Conservation (phyloP, 2,113 vertebrate species). For the Uria lomvia region DNA sequence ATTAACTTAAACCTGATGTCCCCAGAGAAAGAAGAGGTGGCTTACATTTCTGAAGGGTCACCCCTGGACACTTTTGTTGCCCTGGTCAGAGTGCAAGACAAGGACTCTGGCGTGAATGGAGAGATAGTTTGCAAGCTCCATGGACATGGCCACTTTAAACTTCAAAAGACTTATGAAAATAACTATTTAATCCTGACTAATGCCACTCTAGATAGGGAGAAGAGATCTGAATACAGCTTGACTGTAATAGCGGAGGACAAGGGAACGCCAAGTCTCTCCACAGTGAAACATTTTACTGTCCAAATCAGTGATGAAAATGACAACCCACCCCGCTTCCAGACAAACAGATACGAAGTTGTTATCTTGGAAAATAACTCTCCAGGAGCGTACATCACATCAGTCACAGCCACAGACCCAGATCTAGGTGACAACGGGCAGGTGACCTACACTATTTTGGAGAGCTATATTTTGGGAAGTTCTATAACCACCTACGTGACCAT, state of each 20-base stretch:
- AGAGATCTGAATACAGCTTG: constrained; percentile 93
- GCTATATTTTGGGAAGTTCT: constrained; percentile 80
- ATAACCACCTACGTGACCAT: constrained; percentile 94
- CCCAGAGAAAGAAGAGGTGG: constrained; percentile 89
- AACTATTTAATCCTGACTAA: constrained; percentile 98
- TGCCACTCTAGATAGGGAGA: constrained; percentile 90
- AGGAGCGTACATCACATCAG: constrained; percentile 89
- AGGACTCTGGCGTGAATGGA: constrained; percentile 89
- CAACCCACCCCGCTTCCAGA: constrained; percentile 93
- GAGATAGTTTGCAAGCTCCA: constrained; percentile 90
- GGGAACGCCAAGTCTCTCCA: constrained; percentile 90
- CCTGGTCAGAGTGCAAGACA: constrained; percentile 91
- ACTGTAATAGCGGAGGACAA: constrained; percentile 93
- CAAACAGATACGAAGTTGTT: constrained; percentile 90
- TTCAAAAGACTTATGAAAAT: constrained; percentile 94
- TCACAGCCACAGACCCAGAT: constrained; percentile 91
- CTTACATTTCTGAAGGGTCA: constrained; percentile 90
- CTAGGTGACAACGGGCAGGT: constrained; percentile 93
- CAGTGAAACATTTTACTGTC: constrained; percentile 94
- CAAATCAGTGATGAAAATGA: constrained; percentile 95
- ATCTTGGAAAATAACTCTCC: constrained; percentile 96
- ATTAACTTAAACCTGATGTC: constrained; percentile 96
- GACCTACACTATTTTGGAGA: constrained; percentile 90
- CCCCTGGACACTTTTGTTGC: constrained; percentile 92
- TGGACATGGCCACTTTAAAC: constrained; percentile 93